Conservation (phyloP, 2,888 invertebrate genomes). For the Argynnis bischoffii region DNA sequence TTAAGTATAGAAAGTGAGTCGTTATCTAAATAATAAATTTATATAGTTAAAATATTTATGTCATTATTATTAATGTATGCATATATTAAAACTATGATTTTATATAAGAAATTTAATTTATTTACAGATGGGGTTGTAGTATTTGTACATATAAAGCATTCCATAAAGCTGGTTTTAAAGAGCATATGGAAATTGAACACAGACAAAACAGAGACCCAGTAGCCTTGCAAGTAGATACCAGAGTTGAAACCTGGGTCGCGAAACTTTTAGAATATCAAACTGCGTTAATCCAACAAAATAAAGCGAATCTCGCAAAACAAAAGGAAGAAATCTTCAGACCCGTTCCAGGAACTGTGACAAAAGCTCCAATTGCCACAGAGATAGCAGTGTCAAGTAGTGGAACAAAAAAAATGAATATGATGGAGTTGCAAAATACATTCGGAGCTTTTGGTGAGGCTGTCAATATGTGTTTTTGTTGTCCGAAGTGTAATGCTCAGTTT, state of each 20-base stretch:
- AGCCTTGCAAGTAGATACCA: conserved; percentile 64
- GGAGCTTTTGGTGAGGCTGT: conserved; percentile 58
- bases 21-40: background rate
- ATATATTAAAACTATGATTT: background rate
- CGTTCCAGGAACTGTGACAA: conserved; percentile 32
- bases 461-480: conserved; percentile 56
- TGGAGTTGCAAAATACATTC: conserved; percentile 58
- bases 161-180: conserved; percentile 76
- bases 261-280: conserved; percentile 60
- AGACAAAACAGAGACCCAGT: conserved; percentile 57
- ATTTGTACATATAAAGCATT: conserved; percentile 83
- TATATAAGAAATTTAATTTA: conserved; percentile 3
- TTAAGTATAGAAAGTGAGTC: conserved; percentile 84
- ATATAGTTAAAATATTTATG: background rate
- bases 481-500: conserved; percentile 56
- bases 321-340: conserved; percentile 47
- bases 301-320: conserved; percentile 53
- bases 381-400: background rate
- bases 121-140: conserved; percentile 82
- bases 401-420: conserved; percentile 32
- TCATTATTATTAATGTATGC: background rate
- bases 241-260: conserved; percentile 80
- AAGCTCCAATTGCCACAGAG: background rate
- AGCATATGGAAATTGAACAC: conserved; percentile 80
- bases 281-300: conserved; percentile 52